Evolutionary conservation across 2,113 vertebrate genomes (phyloP).

Genomic region (Oryzias curvinotus): DNA sequence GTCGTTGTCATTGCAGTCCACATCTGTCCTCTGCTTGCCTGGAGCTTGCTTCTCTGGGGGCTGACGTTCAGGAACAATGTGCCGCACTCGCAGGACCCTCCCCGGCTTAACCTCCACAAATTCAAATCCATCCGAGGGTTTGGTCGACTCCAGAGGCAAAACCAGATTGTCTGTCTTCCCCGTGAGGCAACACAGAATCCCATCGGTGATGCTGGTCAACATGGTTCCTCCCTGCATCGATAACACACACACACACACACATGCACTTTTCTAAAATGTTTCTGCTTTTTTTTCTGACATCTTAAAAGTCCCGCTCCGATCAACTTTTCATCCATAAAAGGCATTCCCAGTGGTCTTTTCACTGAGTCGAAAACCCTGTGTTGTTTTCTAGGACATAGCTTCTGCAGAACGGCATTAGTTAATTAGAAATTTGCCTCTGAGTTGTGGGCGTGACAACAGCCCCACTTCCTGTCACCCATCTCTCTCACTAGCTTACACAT

Average conservation of each 20-base stretch:
- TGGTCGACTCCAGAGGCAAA: conserved; percentile 84
- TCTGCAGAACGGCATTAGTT: no score
- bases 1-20: conserved; percentile 1
- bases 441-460: no score
- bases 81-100: conserved; percentile 86
- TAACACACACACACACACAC: conserved; percentile 29
- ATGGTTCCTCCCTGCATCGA: conserved; percentile 73
- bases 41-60: conserved; percentile 50
- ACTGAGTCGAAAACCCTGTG: no score
- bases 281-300: neutral
- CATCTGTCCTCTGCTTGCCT: conserved; percentile 12
- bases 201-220: conserved; percentile 90
- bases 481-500: no score
- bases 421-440: no score
- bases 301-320: no score
- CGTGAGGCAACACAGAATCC: conserved; percentile 91
- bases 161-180: conserved; percentile 86
- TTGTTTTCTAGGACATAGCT: no score
- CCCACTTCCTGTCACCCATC: no score
- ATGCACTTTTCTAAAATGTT: conserved; percentile 5
- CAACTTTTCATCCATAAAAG: no score
- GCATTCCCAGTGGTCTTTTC: no score
- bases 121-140: conserved; percentile 86
- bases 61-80: conserved; percentile 72
- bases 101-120: conserved; percentile 96